phyloP scores from a whole-genome alignment of 2,888 invertebrate species.

The Nymphalis polychloros region DNA sequence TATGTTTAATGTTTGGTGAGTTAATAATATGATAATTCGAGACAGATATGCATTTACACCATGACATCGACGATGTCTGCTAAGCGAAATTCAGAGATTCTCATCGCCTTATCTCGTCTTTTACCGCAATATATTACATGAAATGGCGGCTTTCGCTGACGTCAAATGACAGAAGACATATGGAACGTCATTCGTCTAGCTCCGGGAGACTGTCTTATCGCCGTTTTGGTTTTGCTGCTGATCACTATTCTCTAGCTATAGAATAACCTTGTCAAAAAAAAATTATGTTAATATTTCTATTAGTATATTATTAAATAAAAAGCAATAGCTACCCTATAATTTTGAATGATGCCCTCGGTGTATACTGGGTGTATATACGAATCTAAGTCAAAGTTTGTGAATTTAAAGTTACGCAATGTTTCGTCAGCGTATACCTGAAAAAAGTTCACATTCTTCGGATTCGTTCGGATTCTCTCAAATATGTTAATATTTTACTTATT shows the following conservation, averaged over 20 bases:
- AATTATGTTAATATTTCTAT: neutral
- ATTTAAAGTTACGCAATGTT: too few species aligned
- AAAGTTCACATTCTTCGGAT: too few species aligned
- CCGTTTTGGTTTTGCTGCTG: slow-evolving; percentile 11
- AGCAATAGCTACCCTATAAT: too few species aligned
- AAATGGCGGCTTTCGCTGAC: slow-evolving; percentile 16
- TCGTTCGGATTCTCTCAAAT: too few species aligned
- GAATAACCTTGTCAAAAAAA: neutral
- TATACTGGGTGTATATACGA: too few species aligned
- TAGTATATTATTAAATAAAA: neutral
- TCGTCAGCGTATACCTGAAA: too few species aligned
- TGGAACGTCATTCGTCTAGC: slow-evolving; percentile 25
- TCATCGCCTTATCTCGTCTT: neutral
- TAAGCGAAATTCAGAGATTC: slow-evolving; percentile 12
- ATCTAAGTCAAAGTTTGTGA: too few species aligned
- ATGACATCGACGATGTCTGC: neutral
- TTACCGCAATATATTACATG: slow-evolving; percentile 15
- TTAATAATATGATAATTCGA: neutral
- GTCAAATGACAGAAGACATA: slow-evolving; percentile 26
- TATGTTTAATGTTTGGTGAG: neutral
- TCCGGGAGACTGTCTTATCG: neutral
- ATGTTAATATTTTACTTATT: too few species aligned
- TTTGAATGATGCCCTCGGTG: too few species aligned
- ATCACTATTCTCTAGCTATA: neutral
- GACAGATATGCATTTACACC: neutral